These are phyloP conservation scores for Leistus spinibarbis DNA, from an alignment of 2,888 invertebrate species.

Conservation along the genomic window DNA sequence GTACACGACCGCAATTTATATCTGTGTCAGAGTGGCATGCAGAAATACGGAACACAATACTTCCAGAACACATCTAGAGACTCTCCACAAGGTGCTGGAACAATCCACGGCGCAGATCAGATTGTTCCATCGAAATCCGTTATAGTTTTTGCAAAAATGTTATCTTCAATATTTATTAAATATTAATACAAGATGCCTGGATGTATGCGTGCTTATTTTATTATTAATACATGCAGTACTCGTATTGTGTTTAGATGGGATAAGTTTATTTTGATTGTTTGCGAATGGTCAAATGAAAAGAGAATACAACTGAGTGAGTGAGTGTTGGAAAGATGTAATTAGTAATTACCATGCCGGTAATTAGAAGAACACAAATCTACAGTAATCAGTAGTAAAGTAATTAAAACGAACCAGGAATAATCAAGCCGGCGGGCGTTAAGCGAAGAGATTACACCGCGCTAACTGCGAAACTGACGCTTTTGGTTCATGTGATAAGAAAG, in stretches of 20 bases:
- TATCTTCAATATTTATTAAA: no score
- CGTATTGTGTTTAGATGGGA: background rate
- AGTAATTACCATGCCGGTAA: slow-evolving; percentile 29
- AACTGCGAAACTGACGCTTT: background rate
- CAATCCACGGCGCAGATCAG: no score
- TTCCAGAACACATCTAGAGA: no score
- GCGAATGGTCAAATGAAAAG: background rate
- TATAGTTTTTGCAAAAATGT: no score
- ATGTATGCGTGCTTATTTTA: no score
- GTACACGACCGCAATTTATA: no score
- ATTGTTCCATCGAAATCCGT: no score
- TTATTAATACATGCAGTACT: no score
- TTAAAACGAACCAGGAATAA: slow-evolving; percentile 35
- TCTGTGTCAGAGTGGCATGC: no score
- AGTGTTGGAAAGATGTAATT: slow-evolving; percentile 5
- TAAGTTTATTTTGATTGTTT: background rate
- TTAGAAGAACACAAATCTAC: slow-evolving; percentile 37
- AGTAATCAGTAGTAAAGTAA: slow-evolving; percentile 39
- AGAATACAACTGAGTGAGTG: background rate
- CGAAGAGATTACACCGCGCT: slow-evolving; percentile 16
- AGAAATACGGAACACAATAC: no score
- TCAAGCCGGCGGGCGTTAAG: slow-evolving; percentile 29
- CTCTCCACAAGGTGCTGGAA: no score
- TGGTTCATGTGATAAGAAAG: slow-evolving; percentile 15
- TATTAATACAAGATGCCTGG: no score